phyloP scores from a whole-genome alignment of 2,888 invertebrate species.

The Caradrina clavipalpis region DNA sequence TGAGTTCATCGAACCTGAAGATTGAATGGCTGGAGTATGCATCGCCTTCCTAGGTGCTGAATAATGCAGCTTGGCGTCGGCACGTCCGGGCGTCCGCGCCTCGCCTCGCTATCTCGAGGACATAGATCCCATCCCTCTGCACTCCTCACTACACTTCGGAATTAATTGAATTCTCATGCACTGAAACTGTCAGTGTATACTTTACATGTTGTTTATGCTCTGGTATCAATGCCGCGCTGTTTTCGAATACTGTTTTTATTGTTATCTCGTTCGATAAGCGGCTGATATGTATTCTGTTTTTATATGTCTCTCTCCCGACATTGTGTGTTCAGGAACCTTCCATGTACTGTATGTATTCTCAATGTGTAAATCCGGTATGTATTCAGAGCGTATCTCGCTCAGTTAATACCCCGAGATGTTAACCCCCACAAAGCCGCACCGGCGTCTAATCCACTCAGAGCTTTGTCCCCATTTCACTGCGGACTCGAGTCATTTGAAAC shows the following conservation, averaged over 20 bases:
- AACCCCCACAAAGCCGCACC: slow-evolving; percentile 37
- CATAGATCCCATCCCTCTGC: slow-evolving; percentile 33
- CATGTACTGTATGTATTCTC: slow-evolving; percentile 16
- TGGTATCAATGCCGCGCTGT: slow-evolving; percentile 40
- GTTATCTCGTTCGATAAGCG: slow-evolving; percentile 48
- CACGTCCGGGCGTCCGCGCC: slow-evolving; percentile 63
- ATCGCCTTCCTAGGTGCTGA: slow-evolving; percentile 79
- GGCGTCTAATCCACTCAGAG: slow-evolving; percentile 64
- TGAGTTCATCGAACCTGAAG: slow-evolving; percentile 69
- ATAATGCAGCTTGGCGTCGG: slow-evolving; percentile 77
- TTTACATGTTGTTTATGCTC: slow-evolving; percentile 28
- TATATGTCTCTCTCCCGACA: slow-evolving; percentile 41
- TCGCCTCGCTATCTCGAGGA: slow-evolving; percentile 43
- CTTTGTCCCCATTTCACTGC: slow-evolving; percentile 50
- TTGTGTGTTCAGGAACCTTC: slow-evolving; percentile 38
- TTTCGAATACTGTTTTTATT: slow-evolving; percentile 49
- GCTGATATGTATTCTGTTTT: slow-evolving; percentile 37
- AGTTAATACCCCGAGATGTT: slow-evolving; percentile 37
- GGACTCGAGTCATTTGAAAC: slow-evolving; percentile 51
- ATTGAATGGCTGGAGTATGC: slow-evolving; percentile 70
- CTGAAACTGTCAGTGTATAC: slow-evolving; percentile 36
- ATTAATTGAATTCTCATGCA: slow-evolving; percentile 49
- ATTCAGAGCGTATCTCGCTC: slow-evolving; percentile 38
- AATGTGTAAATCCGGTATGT: slow-evolving; percentile 44
- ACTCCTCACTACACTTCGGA: slow-evolving; percentile 11